Evolutionary conservation across 1,140 invertebrate species (phyloP).

Genomic region (Listronotus oregonensis): DNA sequence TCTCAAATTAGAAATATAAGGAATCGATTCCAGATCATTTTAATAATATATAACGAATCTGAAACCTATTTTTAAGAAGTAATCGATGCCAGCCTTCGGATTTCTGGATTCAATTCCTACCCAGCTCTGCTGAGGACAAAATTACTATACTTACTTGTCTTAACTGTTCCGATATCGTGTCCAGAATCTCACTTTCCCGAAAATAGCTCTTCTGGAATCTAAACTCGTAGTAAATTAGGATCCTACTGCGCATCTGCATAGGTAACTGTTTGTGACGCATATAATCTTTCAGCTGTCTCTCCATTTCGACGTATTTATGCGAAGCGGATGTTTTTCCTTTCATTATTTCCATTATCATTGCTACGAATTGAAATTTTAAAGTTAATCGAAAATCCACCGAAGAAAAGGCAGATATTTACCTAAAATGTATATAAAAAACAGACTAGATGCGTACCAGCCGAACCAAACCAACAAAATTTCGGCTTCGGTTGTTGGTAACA

Average conservation of each 20-base stretch:
- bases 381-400: too few species aligned
- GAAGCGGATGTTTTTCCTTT: constrained; percentile 44
- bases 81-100: too few species aligned
- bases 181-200: constrained; percentile 55
- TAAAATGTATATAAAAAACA: constrained; percentile 46
- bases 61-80: too few species aligned
- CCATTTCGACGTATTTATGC: constrained; percentile 50
- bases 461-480: constrained; percentile 41
- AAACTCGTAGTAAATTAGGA: constrained; percentile 54
- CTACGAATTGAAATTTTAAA: constrained; percentile 28
- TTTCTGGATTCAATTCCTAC: too few species aligned
- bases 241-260: constrained; percentile 45
- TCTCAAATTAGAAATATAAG: too few species aligned
- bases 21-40: too few species aligned
- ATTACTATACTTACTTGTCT: constrained; percentile 52
- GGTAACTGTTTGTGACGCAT: constrained; percentile 53
- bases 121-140: too few species aligned
- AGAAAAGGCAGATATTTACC: constrained; percentile 30
- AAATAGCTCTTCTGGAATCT: constrained; percentile 57
- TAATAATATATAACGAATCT: too few species aligned
- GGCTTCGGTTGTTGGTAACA: constrained; percentile 30
- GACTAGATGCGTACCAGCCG: constrained; percentile 44
- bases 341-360: constrained; percentile 48
- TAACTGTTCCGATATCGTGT: constrained; percentile 56
- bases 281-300: constrained; percentile 50